Base-by-base conservation (phyloP, 2,797 vertebrate genomes). In the Takifugu rubripes region DNA sequence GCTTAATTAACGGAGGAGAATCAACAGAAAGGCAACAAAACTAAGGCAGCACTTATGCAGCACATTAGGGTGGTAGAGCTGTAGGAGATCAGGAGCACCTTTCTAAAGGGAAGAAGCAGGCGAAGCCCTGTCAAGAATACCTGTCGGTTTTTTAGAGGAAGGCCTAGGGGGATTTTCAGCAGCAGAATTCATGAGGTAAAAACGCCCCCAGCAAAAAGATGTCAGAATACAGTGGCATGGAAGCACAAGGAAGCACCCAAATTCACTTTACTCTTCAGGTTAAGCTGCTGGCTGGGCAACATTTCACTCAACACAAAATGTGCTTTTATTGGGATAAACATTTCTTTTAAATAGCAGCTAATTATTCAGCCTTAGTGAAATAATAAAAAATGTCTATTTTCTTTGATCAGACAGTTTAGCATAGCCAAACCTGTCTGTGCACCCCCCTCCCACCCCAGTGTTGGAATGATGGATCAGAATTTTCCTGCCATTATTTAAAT, bases 151-250 rank as follows among this genome's bases (percentile, higher is more conserved):
- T 68, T 77, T 66, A 70, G 80, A 66, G 52, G 46, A 85, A 78
- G 45, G 78, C 84, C 84, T 81, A 45, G 56, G 55, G 89, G 87
- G 74, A 49, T 75, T 86, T 80, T 71, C 78, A 79, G 74, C 81
- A 84, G 70, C 78, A 70, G 72, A 87, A 90, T 90, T 85, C 40
- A 84, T 88, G 80, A 87, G 69, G 43, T 70, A 84, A 85, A 21
- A 86, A 71, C 6, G 79, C 88, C 87, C 75, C 60, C 54, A 85
- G 88, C 85, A 57, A 84, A 71, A 83, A 77, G 69, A 76, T 72
- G 87, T 85, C 73, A 80, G 77, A 56, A 71, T 75, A 72, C 64
- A 61, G n/a, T 71, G 77, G 66, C 61, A 64, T 66, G 26, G 36
- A 68, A 45, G 49, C 66, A 65, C 54, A 50, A 55, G 54, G 58